A percentile compares a stretch with the other conserved stretches of the same genome.
Conservation (phyloP, 2,113 vertebrate species). For the Eudyptes chrysolophus region DNA sequence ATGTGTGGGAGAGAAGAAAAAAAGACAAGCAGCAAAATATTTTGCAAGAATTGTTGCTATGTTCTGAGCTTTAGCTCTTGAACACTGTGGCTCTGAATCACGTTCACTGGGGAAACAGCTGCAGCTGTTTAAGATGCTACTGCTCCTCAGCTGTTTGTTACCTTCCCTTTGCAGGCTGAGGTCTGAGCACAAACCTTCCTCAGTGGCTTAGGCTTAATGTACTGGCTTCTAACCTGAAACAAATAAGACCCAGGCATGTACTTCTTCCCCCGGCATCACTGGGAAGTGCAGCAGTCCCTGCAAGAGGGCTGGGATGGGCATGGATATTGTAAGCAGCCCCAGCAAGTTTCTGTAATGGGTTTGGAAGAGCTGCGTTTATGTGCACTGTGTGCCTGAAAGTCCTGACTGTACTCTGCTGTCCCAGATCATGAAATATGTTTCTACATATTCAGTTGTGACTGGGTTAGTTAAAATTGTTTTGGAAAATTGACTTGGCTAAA, state of each 20-base stretch:
- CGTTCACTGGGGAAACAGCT: conserved; percentile 61
- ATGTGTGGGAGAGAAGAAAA: not conserved
- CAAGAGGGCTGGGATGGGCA: not conserved
- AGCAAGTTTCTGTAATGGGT: not conserved
- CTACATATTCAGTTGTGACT: not conserved
- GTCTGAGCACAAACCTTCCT: not conserved
- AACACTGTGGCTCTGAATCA: conserved; percentile 51
- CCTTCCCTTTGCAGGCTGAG: conserved; percentile 14
- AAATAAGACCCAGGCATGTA: not conserved
- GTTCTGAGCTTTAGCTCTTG: conserved; percentile 46
- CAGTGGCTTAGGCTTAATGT: not conserved
- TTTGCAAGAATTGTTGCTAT: conserved; percentile 64
- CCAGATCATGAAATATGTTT: not conserved
- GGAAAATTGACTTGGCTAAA: conserved; percentile 30
- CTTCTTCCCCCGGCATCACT: not conserved
- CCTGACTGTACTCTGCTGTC: not conserved
- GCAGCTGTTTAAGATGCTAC: conserved; percentile 69
- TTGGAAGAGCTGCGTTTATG: not conserved
- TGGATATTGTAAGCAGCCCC: not conserved
- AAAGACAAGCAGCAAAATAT: conserved; percentile 55
- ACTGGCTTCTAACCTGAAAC: not conserved
- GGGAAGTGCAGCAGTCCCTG: not conserved
- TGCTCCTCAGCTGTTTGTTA: conserved; percentile 57
- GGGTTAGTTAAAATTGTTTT: conserved; percentile 8
- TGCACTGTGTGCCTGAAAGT: not conserved